Conservation (phyloP, 2,797 vertebrate genomes). For the Agapornis canus region DNA sequence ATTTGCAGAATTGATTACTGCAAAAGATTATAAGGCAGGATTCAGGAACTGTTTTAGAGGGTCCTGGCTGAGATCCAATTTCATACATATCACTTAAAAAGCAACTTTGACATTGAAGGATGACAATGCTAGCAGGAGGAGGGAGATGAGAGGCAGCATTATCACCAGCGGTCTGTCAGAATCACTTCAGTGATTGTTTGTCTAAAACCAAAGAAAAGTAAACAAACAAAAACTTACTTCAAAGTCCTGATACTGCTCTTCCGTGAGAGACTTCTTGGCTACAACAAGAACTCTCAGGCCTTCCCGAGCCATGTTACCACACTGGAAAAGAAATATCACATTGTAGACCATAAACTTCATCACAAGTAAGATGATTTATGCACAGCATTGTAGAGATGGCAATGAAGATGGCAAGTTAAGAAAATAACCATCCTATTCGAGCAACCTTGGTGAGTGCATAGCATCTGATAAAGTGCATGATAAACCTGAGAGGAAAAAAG, state of each 20-base stretch:
- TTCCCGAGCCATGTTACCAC: slow-evolving; percentile 98
- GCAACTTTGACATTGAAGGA: not conserved
- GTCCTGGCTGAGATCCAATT: not conserved
- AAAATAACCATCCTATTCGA: slow-evolving; percentile 8
- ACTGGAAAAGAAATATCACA: slow-evolving; percentile 77
- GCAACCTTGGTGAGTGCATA: not conserved
- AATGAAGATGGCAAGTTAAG: not conserved
- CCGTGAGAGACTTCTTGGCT: slow-evolving; percentile 95
- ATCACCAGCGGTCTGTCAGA: not conserved
- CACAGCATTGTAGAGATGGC: not conserved
- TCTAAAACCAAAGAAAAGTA: not conserved
- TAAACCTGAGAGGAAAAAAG: not conserved
- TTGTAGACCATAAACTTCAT: not conserved
- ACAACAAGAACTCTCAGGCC: slow-evolving; percentile 94
- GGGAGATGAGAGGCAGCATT: not conserved
- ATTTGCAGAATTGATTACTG: not conserved
- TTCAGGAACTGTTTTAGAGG: not conserved
- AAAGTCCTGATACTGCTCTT: slow-evolving; percentile 98
- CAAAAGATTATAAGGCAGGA: not conserved
- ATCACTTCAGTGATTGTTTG: not conserved
- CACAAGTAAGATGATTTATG: slow-evolving; percentile 12
- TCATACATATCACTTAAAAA: not conserved
- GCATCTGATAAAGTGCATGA: slow-evolving; percentile 32
- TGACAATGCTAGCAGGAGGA: not conserved
- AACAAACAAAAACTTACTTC: slow-evolving; percentile 79